Conservation (phyloP, 2,888 invertebrate species). For the Pyrochroa serraticornis region DNA sequence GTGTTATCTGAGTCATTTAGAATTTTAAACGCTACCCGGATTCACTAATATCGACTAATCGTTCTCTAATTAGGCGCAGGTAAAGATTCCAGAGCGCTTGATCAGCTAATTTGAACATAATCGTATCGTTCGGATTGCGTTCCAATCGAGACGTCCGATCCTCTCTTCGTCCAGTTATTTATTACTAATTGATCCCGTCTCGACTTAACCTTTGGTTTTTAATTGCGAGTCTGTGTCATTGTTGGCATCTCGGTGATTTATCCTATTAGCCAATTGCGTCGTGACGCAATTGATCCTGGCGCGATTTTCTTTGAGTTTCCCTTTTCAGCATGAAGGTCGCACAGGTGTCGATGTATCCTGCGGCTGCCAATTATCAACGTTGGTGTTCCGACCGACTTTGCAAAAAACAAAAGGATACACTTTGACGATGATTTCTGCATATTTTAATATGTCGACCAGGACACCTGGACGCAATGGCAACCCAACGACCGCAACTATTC, state of each 20-base stretch:
- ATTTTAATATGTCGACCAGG: conserved; percentile 28
- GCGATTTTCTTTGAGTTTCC: neutral
- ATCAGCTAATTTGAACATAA: conserved; percentile 50
- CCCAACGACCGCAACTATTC: conserved; percentile 34
- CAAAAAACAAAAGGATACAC: conserved; percentile 37
- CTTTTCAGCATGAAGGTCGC: conserved; percentile 31
- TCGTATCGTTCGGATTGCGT: conserved; percentile 36
- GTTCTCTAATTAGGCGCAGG: conserved; percentile 54
- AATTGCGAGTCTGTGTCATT: neutral
- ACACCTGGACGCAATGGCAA: conserved; percentile 29
- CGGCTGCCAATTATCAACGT: conserved; percentile 48
- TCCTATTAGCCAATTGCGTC: neutral
- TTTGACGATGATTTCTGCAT: conserved; percentile 35
- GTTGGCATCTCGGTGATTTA: neutral
- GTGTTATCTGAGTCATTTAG: conserved; percentile 47
- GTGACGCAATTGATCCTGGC: neutral
- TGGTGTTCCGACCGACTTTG: conserved; percentile 46
- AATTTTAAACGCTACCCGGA: conserved; percentile 46
- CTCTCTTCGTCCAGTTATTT: conserved; percentile 35
- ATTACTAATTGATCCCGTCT: conserved; percentile 33
- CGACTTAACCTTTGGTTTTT: conserved; percentile 17
- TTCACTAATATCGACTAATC: conserved; percentile 54
- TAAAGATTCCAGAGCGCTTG: conserved; percentile 52
- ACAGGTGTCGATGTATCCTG: conserved; percentile 43
- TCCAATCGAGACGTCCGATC: conserved; percentile 28